Evolutionary conservation across 2,888 invertebrate species (phyloP).

Genomic region (Calliphora vomitoria): DNA sequence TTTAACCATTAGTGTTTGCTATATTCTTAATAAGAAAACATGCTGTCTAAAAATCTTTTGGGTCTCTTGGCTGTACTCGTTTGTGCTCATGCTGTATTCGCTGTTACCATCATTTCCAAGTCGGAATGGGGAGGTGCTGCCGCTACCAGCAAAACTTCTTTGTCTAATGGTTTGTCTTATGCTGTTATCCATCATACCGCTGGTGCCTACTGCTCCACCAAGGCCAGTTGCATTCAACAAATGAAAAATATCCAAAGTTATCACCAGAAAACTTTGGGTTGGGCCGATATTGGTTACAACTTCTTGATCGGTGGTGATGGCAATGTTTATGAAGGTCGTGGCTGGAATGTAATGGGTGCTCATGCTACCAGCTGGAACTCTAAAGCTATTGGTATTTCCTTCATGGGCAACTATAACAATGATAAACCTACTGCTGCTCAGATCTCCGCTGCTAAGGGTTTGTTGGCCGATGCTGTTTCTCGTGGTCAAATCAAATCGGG

Average conservation of each 20-base stretch:
- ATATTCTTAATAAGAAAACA: background rate
- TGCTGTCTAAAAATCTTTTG: conserved; percentile 53
- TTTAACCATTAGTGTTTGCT: too few species aligned
- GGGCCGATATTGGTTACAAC: conserved; percentile 79
- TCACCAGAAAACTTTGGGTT: conserved; percentile 76
- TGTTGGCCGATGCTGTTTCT: conserved; percentile 87
- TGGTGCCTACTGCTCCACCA: conserved; percentile 82
- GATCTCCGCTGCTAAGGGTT: conserved; percentile 84
- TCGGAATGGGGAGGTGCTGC: conserved; percentile 79
- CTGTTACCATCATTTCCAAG: conserved; percentile 74
- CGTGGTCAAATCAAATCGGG: conserved; percentile 86
- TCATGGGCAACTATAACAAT: conserved; percentile 77
- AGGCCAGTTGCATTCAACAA: conserved; percentile 74
- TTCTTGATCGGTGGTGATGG: conserved; percentile 80
- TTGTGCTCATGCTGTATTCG: conserved; percentile 59
- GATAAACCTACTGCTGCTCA: conserved; percentile 75
- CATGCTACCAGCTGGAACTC: conserved; percentile 77
- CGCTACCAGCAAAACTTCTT: conserved; percentile 61
- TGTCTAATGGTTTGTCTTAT: conserved; percentile 75
- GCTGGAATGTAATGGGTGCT: conserved; percentile 77
- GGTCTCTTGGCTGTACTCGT: conserved; percentile 53
- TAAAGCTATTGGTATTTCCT: conserved; percentile 78
- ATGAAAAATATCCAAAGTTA: conserved; percentile 77
- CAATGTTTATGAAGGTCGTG: conserved; percentile 78
- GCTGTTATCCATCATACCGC: conserved; percentile 88